phyloP scores from a whole-genome alignment of 2,113 vertebrate genomes.

The Hemiprocne comata region DNA sequence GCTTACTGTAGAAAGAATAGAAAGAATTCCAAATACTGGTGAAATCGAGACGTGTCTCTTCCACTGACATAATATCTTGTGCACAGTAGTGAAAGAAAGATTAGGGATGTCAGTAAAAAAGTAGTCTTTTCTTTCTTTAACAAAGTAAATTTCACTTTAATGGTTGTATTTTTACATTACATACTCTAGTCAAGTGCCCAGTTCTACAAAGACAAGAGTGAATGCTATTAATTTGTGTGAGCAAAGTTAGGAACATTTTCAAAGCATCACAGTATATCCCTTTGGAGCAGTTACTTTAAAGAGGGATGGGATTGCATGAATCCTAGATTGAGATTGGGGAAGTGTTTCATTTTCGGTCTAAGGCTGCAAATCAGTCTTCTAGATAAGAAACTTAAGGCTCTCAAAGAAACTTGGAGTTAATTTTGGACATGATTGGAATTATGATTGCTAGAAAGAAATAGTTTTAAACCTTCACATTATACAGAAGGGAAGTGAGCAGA shows the following conservation, averaged over 20 bases:
- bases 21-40: neutral
- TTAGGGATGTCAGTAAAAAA: neutral
- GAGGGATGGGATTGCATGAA: neutral
- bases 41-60: neutral
- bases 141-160: neutral
- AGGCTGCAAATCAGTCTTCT: neutral
- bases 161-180: neutral
- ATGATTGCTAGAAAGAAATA: neutral
- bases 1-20: neutral
- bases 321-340: neutral
- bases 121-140: neutral
- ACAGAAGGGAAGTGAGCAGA: neutral
- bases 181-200: neutral
- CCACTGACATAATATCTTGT: neutral
- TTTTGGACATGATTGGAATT: neutral
- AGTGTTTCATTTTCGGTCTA: neutral
- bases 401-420: neutral
- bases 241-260: neutral
- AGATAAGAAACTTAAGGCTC: neutral
- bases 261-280: neutral
- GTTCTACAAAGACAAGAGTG: neutral
- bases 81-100: neutral
- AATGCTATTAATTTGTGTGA: neutral
- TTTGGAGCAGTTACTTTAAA: neutral
- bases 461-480: neutral